Percentiles rank a stretch among this genome's conserved stretches.
phyloP scores from a whole-genome alignment of 2,888 invertebrate species.

The Heterodera filipjevi region DNA sequence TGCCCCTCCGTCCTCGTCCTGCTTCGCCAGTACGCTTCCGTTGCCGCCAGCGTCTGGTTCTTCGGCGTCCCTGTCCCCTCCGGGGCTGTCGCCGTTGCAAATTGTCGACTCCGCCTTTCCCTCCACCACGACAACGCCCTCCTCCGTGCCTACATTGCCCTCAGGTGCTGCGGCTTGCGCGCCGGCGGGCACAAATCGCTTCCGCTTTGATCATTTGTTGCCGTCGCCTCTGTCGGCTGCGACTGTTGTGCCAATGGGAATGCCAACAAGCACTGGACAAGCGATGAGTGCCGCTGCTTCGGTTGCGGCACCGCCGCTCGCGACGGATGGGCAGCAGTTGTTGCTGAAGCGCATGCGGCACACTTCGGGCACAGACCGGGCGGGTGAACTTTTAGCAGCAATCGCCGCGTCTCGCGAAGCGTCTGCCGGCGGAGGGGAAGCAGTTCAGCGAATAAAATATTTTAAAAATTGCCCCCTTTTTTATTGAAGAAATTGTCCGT shows the following conservation, averaged over 20 bases:
- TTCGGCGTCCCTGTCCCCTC: slow-evolving; percentile 51
- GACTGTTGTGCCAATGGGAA: slow-evolving; percentile 17
- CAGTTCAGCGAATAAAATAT: neutral
- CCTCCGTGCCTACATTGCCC: slow-evolving; percentile 35
- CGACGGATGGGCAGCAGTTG: slow-evolving; percentile 16
- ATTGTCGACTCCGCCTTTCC: slow-evolving; percentile 50
- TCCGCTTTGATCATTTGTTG: slow-evolving; percentile 44
- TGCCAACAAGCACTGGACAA: neutral
- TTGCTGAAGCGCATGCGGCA: slow-evolving; percentile 18
- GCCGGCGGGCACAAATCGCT: slow-evolving; percentile 28
- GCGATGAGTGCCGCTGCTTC: slow-evolving; percentile 15
- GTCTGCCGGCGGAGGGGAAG: neutral
- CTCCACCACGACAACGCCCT: slow-evolving; percentile 53
- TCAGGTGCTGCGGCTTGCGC: neutral
- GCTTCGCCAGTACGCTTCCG: slow-evolving; percentile 43
- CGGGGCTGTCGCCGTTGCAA: slow-evolving; percentile 60
- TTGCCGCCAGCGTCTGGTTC: slow-evolving; percentile 36
- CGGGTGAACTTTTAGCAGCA: neutral
- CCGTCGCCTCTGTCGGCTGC: neutral
- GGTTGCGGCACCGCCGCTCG: neutral
- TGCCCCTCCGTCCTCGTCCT: slow-evolving; percentile 43
- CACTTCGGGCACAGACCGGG: neutral
- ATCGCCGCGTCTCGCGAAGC: neutral
- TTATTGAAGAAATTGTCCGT: slow-evolving; percentile 38
- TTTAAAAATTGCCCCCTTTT: neutral